Base-by-base conservation (phyloP, 2,888 invertebrate genomes). In the Thymelicus sylvestris region DNA sequence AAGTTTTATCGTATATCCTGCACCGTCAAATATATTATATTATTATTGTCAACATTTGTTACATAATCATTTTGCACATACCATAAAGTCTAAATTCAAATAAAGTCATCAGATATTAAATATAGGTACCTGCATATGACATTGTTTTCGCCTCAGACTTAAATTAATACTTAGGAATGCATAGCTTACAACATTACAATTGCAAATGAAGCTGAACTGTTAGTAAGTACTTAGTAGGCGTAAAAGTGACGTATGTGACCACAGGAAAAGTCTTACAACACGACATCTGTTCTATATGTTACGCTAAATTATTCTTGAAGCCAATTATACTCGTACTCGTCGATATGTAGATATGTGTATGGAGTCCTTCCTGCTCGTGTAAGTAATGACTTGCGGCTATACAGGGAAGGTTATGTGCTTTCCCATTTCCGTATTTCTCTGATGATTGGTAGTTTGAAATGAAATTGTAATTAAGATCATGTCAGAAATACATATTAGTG, bases 201-300 rank as follows among this genome's bases (percentile, higher is more conserved):
- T 79, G 80, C 78, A 80, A 79, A 83, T 81, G 74, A 77, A 81
- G 76, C 77, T 77, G 74, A 75, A 74, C 71, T 66, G 67, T 67
- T 67, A 62, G n/a, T n/a, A n/a, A n/a, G n/a, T n/a, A n/a, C n/a
- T n/a, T n/a, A n/a, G 82, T 80, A 76, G 81, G 83, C 75, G 82
- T 78, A 72, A 59, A 73, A 71, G 73, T 70, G 71, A 73, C 70
- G 73, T 73, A 64, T 72, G 60, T 74, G 73, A 74, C 71, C 71
- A 75, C 73, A 75, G 74, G 55, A 74, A 76, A 74, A 65, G 72
- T 73, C 74, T 72, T 69, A 48, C 64, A 64, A 48, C 57, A 59
- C 48, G 48, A 64, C 48, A 48, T 64, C 24, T 64, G 55, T 68
- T 59, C 66, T 66, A n/a, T 66, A 52, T 50, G 38, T 60, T 48